Evolutionary conservation across 2,797 vertebrate species (phyloP), one percentile per base, ranked within the genome.

Genomic region (Enteromius mattozi): DNA sequence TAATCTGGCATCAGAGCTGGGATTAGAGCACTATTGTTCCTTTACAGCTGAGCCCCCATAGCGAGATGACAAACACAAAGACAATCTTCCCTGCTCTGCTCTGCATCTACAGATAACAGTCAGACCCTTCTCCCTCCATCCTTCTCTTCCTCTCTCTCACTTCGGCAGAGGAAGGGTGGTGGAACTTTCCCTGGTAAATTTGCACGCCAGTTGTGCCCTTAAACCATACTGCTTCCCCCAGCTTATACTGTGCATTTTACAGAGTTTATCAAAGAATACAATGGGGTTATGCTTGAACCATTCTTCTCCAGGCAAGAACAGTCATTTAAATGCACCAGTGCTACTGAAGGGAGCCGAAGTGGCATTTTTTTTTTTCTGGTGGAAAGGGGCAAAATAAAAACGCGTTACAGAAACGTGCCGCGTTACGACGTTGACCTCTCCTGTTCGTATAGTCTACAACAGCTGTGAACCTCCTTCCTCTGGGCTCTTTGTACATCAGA

Each of bases 1-100:
- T 98, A 99, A 98, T 96, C 96, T 97, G 92, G 97, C 97, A 96
- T 97, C 97, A 96, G 95, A 94, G 93, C 94, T 92, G 97, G 86
- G 97, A 98, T 99, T 98, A 99, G 96, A 95, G 95, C 93, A 87
- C 94, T 87, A 94, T 96, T 96, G 95, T 96, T 92, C 95, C 86
- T 90, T 90, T 86, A 35, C 86, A 88, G 91, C 93, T 92, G 94
- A 95, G 93, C 92, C 91, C 91, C 93, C 93, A 94, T 93, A 94
- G 94, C 92, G 92, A 90, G 86, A 92, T 93, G 92, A 94, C 94
- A 96, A 91, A 91, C 93, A 94, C 92, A 94, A 80, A 78, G 90
- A 94, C 93, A 94, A 94, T 95, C 93, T 94, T 92, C 92, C 92
- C 92, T 91, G 91, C 92, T 91, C 88, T 94, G 91, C 92, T 93